A percentile compares a stretch with the other conserved stretches of the same genome.
Evolutionary conservation across 2,888 invertebrate species (phyloP).

Genomic region (Eumacrocentrus americanus): DNA sequence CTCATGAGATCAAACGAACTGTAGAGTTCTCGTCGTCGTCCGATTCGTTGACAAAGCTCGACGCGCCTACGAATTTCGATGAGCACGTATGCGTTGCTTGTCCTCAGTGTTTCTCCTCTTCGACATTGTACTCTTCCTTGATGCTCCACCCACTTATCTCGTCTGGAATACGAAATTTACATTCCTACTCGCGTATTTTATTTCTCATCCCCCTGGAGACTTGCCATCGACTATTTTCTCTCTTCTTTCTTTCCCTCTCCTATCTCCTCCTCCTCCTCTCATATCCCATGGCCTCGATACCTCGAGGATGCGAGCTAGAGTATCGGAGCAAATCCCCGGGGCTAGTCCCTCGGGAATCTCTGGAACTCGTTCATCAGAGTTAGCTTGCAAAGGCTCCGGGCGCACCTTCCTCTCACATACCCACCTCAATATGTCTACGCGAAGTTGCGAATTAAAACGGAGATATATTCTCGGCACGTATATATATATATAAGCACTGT

Average conservation of each 20-base stretch:
- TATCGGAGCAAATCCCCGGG: constrained; percentile 9
- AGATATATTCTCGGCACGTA: background rate
- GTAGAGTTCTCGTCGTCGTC: constrained; percentile 2
- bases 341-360: constrained; percentile 9
- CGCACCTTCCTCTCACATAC: background rate
- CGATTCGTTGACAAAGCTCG: constrained; percentile 22
- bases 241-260: background rate
- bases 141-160: constrained; percentile 26
- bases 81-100: background rate
- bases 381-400: constrained; percentile 6
- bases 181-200: constrained; percentile 19
- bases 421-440: no score
- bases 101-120: background rate
- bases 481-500: background rate
- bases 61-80: constrained; percentile 14
- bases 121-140: background rate
- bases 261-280: background rate
- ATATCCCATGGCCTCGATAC: constrained; percentile 5
- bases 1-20: constrained; percentile 23
- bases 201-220: constrained; percentile 15
- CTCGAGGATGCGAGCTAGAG: constrained; percentile 2
- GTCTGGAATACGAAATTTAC: constrained; percentile 23
- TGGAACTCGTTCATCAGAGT: constrained; percentile 26
- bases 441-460: background rate
- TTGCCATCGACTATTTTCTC: constrained; percentile 19